Percentiles rank a stretch among this genome's conserved stretches.
These are phyloP conservation scores for Clarias platycephalus DNA, from an alignment of 2,797 vertebrate species.

Conservation along the genomic window DNA sequence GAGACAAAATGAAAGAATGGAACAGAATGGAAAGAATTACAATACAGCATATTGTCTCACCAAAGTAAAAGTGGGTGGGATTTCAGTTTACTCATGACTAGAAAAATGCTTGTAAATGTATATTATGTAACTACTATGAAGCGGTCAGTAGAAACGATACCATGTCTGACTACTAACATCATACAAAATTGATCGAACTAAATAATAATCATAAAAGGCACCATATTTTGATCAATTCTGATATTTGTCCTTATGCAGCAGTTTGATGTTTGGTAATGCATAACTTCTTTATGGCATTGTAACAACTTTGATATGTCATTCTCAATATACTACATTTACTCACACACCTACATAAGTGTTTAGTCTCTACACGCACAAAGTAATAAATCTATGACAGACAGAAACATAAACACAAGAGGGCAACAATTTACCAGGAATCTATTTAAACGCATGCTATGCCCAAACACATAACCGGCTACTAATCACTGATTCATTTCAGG, in stretches of 20 bases:
- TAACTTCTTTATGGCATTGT: neutral
- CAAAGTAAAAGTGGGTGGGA: neutral
- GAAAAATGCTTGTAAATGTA: neutral
- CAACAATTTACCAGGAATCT: constrained; percentile 73
- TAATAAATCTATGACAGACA: constrained; percentile 51
- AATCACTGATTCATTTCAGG: neutral
- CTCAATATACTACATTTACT: neutral
- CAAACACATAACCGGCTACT: constrained; percentile 38
- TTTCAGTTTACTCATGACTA: neutral
- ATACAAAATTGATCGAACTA: neutral
- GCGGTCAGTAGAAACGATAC: neutral
- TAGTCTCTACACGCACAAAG: neutral
- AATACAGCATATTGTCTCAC: neutral
- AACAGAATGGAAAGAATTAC: neutral
- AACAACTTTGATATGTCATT: neutral
- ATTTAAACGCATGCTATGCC: constrained; percentile 44
- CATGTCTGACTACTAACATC: neutral
- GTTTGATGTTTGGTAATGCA: neutral
- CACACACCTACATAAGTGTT: neutral
- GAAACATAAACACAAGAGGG: constrained; percentile 76
- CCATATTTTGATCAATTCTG: neutral
- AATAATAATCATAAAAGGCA: neutral
- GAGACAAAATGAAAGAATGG: neutral
- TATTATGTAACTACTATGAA: neutral
- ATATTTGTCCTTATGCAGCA: neutral